These are phyloP conservation scores for Phalacrocorax carbo DNA, from an alignment of 2,113 vertebrate species.

Conservation along the genomic window DNA sequence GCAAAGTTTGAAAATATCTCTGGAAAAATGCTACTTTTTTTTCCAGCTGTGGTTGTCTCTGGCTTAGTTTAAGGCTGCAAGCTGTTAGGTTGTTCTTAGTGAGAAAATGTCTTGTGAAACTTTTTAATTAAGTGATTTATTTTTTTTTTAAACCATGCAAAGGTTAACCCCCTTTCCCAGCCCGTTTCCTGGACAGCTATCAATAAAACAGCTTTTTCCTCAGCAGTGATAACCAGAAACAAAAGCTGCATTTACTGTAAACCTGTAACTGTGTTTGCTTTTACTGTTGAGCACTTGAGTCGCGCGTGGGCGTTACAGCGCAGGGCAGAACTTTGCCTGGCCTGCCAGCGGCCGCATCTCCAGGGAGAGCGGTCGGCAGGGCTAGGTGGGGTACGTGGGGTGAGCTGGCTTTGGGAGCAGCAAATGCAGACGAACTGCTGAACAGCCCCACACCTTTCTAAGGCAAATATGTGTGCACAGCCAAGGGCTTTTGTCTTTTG, in stretches of 20 bases:
- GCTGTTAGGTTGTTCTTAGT: background rate
- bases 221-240: background rate
- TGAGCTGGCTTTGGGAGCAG: background rate
- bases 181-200: background rate
- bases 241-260: background rate
- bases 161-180: background rate
- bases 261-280: background rate
- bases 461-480: rapidly evolving
- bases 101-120: background rate
- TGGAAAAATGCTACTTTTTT: background rate
- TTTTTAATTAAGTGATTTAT: background rate
- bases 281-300: rapidly evolving
- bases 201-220: background rate
- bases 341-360: background rate
- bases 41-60: background rate
- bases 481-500: rapidly evolving
- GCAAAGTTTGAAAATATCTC: background rate
- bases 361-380: background rate
- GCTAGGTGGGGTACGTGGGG: background rate
- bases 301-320: rapidly evolving
- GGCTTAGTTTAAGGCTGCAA: background rate
- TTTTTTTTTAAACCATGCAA: background rate
- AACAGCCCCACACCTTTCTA: background rate
- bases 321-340: background rate
- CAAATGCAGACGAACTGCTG: background rate